Evolutionary conservation across 1,140 invertebrate species (phyloP), one percentile per base, ranked within the genome.

Genomic region (Caenorhabditis latens): DNA sequence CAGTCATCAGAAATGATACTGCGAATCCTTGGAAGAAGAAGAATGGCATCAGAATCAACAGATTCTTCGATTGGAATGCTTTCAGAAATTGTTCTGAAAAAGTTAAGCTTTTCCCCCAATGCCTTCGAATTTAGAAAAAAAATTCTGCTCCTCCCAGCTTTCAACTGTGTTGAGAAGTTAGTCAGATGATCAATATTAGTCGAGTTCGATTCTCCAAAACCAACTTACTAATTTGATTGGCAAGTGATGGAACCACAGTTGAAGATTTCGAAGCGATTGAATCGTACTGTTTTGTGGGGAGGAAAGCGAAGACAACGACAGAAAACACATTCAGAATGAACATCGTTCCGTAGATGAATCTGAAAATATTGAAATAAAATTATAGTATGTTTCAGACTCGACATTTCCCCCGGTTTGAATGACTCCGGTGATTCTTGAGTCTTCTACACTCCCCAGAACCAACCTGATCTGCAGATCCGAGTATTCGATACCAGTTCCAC

Each of bases 221-320:
- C n/a, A n/a, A n/a, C 86, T 86, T 24, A 86, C 86, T 86, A 43
- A 86, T 71, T 53, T 86, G 86, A 42, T 71, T 84, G 11, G 48
- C 71, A 42, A 86, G 65, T 9, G 65, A 79, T 11, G 86, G 86
- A 13, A 83, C 57, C 6, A 83, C 86, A 32, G 50, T 83, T 14
- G 55, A 63, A 24, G 86, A 71, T 46, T 86, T 83, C 2, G 75
- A 84, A 63, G 86, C 86, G 55, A 86, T 86, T 14, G 65, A 79
- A 65, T 86, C 86, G 21, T 83, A 86, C 53, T 86, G 86, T 58
- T 86, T 86, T 4, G 79, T 83, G 8, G 86, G 86, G 9, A 86
- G 86, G 43, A 86, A 71, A 3, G 86, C 79, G 42, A 86, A 86
- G n/a, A 86, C 71, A 1, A 86, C 11, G 61, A 86, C 82, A 53